Base-by-base conservation (phyloP, 2,113 vertebrate genomes). In the Caranx melampygus region DNA sequence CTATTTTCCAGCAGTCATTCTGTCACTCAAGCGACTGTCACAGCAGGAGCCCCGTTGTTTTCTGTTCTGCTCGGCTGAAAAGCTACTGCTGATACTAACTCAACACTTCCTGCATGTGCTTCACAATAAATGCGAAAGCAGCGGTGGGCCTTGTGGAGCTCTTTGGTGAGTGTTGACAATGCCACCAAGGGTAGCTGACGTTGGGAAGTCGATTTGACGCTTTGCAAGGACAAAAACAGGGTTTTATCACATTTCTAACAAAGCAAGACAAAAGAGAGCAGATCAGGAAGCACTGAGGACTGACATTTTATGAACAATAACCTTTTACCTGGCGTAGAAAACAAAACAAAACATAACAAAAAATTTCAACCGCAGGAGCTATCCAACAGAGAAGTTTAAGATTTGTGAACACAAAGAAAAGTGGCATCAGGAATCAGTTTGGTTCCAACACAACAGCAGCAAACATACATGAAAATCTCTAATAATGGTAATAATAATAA, bases 11-110 rank as follows among this genome's bases (percentile, higher is more conserved):
- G 75, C 66, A 83, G 64, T 66, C 81, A 42, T 72, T 68, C 44
- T 84, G 79, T 86, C 81, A 79, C 70, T 89, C 74, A 78, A 78
- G 75, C 61, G 75, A 52, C 84, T 20, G 82, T 60, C 79, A 63
- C 78, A 86, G 86, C 62, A 13, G 72, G 84, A 72, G 31, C 21
- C 10, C 66, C 59, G 59, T 75, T 78, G 79, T 87, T 85, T 84
- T 78, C 74, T 86, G 70, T 81, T 84, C 71, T 77, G 76, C 87
- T 83, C 26, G 15, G 63, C 44, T 90, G 51, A 86, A 88, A 88
- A 90, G 59, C 66, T 34, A n/a, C 79, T 59, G 79, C 80, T 67
- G 80, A 87, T 55, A 72, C 66, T 71, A 84, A 82, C 75, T 69
- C 71, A 78, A 85, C 74, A 82, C 37, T 82, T 79, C 58, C 42